Evolutionary conservation across 2,888 invertebrate species (phyloP), one percentile per base, ranked within the genome.

Genomic region (Antheraea yamamai): DNA sequence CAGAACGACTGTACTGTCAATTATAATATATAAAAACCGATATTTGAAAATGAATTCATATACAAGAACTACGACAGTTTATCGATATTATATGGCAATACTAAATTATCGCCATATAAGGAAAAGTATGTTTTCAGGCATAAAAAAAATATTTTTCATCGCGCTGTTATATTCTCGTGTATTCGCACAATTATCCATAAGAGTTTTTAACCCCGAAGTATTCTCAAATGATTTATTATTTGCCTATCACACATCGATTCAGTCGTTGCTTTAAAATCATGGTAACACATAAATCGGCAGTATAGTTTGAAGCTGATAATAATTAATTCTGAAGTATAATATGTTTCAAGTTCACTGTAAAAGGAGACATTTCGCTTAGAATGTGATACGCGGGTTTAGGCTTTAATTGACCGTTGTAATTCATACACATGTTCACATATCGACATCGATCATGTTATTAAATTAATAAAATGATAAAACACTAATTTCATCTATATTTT

Each of bases 351-450:
- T 81, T 80, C 76, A 81, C 77, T 76, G 74, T 83, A 79, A 79
- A 78, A 79, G 89, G 88, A 89, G 91, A 84, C 85, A 89, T 89
- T 90, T 89, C 83, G 83, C 85, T 83, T 83, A 85, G 86, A 89
- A 90, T 91, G 91, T 91, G 88, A 89, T 89, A 90, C 78, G 84
- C 84, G 92, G 93, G 89, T 92, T 93, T 92, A 92, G 92, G 91
- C 92, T 91, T 88, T 93, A 92, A 92, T 93, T 93, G 61, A 61
- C 61, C 61, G 12, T 10, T 61, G 8, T 12, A 8, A 10, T 23
- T 23, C 61, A 61, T 61, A 61, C 23, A 23, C 7, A 7, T 12
- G 61, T 61, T 61, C 61, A 61, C 8, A 12, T 61, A 61, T 23
- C 23, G 61, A 10, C 61, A 61, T 8, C 61, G 23, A 12, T 61